These are phyloP conservation scores for Vipera latastei DNA, from an alignment of 2,797 vertebrate genomes.

Conservation along the genomic window DNA sequence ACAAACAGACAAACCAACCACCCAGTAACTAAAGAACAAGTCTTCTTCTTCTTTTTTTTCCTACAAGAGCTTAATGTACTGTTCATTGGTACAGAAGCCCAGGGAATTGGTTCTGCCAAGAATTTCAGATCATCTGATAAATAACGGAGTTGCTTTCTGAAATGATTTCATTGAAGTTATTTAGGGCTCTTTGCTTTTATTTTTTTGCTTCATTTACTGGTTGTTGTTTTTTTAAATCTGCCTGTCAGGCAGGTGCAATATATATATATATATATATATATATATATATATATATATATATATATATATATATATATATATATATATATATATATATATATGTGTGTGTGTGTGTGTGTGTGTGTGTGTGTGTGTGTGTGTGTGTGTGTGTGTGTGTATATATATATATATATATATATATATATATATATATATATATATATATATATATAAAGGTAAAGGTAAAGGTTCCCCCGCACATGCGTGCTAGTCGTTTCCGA, in stretches of 20 bases:
- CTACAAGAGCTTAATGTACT: not conserved
- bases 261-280: no score
- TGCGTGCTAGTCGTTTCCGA: no score
- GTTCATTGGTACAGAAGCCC: not conserved
- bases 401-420: no score
- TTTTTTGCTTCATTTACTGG: not conserved
- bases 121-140: not conserved
- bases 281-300: no score
- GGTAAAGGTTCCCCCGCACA: no score
- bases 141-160: not conserved
- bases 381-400: no score
- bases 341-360: no score
- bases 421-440: no score
- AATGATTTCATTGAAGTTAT: not conserved
- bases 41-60: not conserved
- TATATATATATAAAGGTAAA: no score
- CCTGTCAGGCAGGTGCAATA: not conserved
- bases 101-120: not conserved
- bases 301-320: no score
- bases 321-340: no score
- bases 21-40: not conserved
- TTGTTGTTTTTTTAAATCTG: not conserved
- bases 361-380: no score
- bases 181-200: not conserved
- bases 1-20: not conserved